phyloP scores from a whole-genome alignment of 2,888 invertebrate species.

The Acronicta psi region DNA sequence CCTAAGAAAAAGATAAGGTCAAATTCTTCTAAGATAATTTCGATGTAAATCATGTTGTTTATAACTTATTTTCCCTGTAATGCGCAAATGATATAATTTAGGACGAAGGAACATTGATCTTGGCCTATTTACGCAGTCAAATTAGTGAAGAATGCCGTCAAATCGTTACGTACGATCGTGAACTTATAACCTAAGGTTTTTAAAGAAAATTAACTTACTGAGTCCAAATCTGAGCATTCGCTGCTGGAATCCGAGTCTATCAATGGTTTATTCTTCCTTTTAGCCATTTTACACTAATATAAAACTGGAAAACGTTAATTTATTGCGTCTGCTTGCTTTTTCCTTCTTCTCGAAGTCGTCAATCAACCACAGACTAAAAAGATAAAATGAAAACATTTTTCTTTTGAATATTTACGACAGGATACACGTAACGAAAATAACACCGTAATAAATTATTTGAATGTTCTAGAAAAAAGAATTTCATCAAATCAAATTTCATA shows the following conservation, averaged over 20 bases:
- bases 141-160: slow-evolving; percentile 78
- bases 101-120: slow-evolving; percentile 76
- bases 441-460: background rate
- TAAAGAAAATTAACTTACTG: slow-evolving; percentile 89
- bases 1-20: slow-evolving; percentile 51
- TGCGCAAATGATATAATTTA: slow-evolving; percentile 70
- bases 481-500: too few species aligned
- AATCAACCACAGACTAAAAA: slow-evolving; percentile 59
- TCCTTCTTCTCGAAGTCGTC: slow-evolving; percentile 61
- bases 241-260: slow-evolving; percentile 95
- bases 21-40: slow-evolving; percentile 33
- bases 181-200: slow-evolving; percentile 71
- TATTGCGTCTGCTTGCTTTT: slow-evolving; percentile 64
- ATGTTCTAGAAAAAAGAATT: slow-evolving; percentile 1
- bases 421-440: slow-evolving; percentile 17
- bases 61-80: slow-evolving; percentile 49
- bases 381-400: slow-evolving; percentile 17
- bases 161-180: slow-evolving; percentile 65
- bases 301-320: slow-evolving; percentile 59
- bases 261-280: slow-evolving; percentile 94
- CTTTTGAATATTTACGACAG: slow-evolving; percentile 15
- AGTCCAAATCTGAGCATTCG: slow-evolving; percentile 94
- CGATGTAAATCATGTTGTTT: slow-evolving; percentile 15
- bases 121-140: slow-evolving; percentile 81
- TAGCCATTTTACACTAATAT: slow-evolving; percentile 90